Conservation (phyloP, 2,113 vertebrate genomes). For the Strix uralensis region DNA sequence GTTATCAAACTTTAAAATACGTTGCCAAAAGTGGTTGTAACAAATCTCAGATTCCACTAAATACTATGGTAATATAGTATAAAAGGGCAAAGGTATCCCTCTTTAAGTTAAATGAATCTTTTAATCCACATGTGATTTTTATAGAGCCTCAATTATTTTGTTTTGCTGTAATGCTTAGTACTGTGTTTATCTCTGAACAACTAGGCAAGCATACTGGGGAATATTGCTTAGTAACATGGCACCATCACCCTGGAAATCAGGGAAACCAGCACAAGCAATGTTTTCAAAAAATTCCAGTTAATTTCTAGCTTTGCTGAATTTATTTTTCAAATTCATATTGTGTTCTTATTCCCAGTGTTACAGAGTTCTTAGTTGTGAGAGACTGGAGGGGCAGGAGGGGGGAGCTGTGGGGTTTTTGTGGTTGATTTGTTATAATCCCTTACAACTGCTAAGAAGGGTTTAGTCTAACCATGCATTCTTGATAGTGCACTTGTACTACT, state of each 20-base stretch:
- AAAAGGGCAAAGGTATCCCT: background rate
- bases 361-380: background rate
- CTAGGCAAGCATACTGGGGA: background rate
- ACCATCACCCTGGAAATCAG: background rate
- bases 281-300: background rate
- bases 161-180: background rate
- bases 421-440: background rate
- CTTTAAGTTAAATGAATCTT: background rate
- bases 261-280: background rate
- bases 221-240: background rate
- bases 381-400: too few species aligned
- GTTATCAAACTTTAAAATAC: background rate
- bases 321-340: accelerated
- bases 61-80: background rate
- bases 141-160: background rate
- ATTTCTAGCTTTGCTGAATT: background rate
- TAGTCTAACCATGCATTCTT: background rate
- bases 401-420: background rate
- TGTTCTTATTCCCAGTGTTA: background rate
- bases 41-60: background rate
- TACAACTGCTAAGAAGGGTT: background rate
- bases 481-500: background rate
- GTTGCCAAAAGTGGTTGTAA: background rate
- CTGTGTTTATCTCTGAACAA: background rate
- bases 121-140: background rate